Percentiles rank a stretch among this genome's conserved stretches.
Conservation (phyloP, 2,113 vertebrate genomes). For the Taxidea taxus region DNA sequence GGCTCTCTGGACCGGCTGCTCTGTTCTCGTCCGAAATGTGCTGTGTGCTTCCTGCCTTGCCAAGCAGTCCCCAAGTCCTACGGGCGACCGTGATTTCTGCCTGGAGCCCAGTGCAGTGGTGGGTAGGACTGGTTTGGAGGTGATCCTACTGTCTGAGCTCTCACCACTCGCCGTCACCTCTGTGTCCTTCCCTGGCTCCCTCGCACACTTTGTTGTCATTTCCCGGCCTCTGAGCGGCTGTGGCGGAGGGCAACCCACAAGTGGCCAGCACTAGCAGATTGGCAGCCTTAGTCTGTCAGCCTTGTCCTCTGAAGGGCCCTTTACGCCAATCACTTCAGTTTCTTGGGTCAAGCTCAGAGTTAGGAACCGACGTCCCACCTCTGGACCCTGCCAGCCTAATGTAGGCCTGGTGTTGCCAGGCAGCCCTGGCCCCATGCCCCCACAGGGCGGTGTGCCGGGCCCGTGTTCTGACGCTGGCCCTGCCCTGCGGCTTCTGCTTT, state of each 20-base stretch:
- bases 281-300: not conserved
- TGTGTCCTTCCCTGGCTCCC: not conserved
- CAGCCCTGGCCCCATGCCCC: rapidly evolving
- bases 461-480: rapidly evolving
- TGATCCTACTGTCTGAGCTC: not conserved
- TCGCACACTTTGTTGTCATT: not conserved
- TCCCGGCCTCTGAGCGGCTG: not conserved
- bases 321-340: rapidly evolving
- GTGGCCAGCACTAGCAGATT: not conserved
- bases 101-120: rapidly evolving
- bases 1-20: not conserved
- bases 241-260: not conserved
- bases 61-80: rapidly evolving
- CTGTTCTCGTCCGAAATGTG: rapidly evolving
- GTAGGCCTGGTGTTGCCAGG: not conserved
- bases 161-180: not conserved
- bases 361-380: too few species aligned
- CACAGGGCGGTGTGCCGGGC: not conserved
- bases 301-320: not conserved
- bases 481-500: not conserved
- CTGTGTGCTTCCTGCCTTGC: not conserved
- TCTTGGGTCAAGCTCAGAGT: not conserved
- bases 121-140: not conserved
- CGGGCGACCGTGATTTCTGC: rapidly evolving
- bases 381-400: rapidly evolving